Evolutionary conservation across 2,888 invertebrate genomes (phyloP), one percentile per base, ranked within the genome.

Genomic region (Dasysyrphus albostriatus): DNA sequence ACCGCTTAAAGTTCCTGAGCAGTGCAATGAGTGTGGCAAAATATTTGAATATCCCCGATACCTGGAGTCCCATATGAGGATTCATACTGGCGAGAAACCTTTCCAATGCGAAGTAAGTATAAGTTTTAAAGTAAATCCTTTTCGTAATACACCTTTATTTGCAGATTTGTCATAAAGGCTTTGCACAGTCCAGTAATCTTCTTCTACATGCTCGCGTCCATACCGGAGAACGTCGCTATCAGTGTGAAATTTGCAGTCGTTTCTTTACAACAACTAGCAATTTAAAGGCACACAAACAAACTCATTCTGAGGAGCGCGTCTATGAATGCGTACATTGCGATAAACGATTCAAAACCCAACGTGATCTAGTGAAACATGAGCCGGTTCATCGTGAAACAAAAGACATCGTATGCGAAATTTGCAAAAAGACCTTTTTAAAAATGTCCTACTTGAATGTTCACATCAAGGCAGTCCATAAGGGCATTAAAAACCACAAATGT

Each of bases 21-120:
- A 90, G 37, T 91, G 91, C 58, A 85, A 84, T 29, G 90, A 90
- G 49, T 91, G 91, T 78, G 90, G 90, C 0, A 91, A 91, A 75
- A 83, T 85, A 32, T 91, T 91, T 74, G 88, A 88, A 44, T 90
- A 91, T 44, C 88, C 89, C 37, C 90, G 90, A 7, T 91, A 90
- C 83, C 88, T 91, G 59, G 91, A 91, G 77, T 88, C 89, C 9
- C 91, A 91, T 78, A 88, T 89, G 75, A 88, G 91, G 29, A 89
- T 89, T 4, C 91, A 91, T 85, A 90, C 90, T 0, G 91, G 90
- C 12, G 90, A 91, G 72, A 90, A 89, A 73, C 90, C 91, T 9
- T 91, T 89, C 80, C 88, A 90, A 78, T 91, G 91, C 67, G 88
- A 89, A 78, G 90, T 91, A 78, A 80, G 81, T 81, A 2, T 12